Conservation (phyloP, 2,797 vertebrate species). For the Chaenodraco wilsoni region DNA sequence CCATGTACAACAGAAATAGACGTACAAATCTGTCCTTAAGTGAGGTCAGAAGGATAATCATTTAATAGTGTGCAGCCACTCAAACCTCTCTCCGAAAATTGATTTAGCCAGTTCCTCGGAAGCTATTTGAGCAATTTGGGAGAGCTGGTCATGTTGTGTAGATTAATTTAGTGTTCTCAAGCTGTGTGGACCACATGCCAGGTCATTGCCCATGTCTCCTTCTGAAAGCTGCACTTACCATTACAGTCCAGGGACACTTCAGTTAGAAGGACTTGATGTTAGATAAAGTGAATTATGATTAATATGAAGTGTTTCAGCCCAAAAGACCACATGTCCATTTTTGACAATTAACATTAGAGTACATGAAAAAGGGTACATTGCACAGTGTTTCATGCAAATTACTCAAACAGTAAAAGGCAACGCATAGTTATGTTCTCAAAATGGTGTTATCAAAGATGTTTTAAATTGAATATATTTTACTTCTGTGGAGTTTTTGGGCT, state of each 20-base stretch:
- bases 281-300: background rate
- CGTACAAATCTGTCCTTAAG: slow-evolving; percentile 22
- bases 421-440: background rate
- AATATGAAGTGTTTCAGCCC: background rate
- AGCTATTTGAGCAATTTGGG: slow-evolving; percentile 31
- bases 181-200: slow-evolving; percentile 51
- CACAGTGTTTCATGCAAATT: background rate
- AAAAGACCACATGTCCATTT: background rate
- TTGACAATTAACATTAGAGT: background rate
- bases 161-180: slow-evolving; percentile 53
- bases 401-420: background rate
- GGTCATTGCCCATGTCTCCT: slow-evolving; percentile 24
- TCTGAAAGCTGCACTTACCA: background rate
- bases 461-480: background rate
- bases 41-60: slow-evolving; percentile 16
- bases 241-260: background rate
- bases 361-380: too few species aligned
- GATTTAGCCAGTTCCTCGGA: slow-evolving; percentile 33
- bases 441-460: background rate
- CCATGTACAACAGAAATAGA: slow-evolving; percentile 23
- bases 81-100: slow-evolving; percentile 22
- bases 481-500: background rate
- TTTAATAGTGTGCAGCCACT: slow-evolving; percentile 34
- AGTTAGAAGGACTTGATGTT: background rate
- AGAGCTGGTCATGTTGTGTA: slow-evolving; percentile 35